A percentile compares a stretch with the other conserved stretches of the same genome.
phyloP scores from a whole-genome alignment of 2,113 vertebrate species.

The Alaudala cheleensis region DNA sequence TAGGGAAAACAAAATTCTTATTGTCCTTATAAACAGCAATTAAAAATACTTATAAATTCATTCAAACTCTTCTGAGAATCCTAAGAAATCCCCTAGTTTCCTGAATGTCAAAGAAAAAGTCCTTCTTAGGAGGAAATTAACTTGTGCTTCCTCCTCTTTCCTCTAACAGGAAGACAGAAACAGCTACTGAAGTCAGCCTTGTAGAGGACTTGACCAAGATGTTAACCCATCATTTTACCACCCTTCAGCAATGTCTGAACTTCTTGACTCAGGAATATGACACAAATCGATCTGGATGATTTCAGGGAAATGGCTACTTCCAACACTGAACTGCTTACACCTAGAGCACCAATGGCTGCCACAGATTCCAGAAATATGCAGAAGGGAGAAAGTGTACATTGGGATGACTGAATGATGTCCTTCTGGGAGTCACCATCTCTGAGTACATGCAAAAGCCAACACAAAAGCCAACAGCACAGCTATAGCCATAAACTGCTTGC shows the following conservation, averaged over 20 bases:
- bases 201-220: neutral
- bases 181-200: neutral
- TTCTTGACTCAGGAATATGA: neutral
- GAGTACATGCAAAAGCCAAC: neutral
- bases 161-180: neutral
- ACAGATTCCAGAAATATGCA: neutral
- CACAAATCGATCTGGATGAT: neutral
- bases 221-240: neutral
- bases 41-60: neutral
- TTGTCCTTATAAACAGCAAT: neutral
- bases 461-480: neutral
- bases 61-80: neutral
- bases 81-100: neutral
- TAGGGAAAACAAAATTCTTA: neutral
- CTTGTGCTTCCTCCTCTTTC: neutral
- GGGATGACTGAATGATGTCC: neutral
- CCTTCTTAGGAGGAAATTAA: neutral
- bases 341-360: neutral
- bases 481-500: neutral
- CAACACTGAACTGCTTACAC: neutral
- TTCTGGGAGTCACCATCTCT: neutral
- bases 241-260: neutral
- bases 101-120: neutral
- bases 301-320: neutral
- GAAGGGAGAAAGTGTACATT: rapidly evolving